phyloP scores from a whole-genome alignment of 2,797 vertebrate genomes.

The Tadarida brasiliensis region DNA sequence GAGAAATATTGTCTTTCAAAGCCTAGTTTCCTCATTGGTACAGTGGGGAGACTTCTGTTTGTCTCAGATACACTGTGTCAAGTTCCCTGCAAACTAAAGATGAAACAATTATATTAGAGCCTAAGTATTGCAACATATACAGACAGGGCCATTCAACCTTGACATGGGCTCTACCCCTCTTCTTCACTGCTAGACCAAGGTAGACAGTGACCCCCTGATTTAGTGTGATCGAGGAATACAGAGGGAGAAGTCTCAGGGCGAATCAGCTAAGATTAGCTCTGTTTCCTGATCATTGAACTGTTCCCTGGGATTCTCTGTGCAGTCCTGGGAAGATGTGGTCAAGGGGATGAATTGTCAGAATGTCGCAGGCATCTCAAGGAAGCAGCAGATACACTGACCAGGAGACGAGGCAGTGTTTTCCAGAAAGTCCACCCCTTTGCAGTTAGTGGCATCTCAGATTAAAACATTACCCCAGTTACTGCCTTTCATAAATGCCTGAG shows the following conservation, averaged over 20 bases:
- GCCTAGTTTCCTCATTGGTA: not conserved
- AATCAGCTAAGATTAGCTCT: not conserved
- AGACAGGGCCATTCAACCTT: not conserved
- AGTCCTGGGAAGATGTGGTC: not conserved
- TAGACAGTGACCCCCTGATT: not conserved
- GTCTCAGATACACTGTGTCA: not conserved
- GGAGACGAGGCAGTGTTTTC: not conserved
- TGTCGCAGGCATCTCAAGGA: not conserved
- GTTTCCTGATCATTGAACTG: not conserved
- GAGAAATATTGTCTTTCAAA: constrained; percentile 31
- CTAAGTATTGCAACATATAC: not conserved
- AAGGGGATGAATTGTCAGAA: not conserved
- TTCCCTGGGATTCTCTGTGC: not conserved
- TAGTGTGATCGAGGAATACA: not conserved
- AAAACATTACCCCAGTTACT: not conserved
- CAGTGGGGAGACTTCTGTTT: not conserved
- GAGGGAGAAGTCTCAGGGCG: not conserved
- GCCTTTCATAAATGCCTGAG: not conserved
- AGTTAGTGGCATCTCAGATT: not conserved
- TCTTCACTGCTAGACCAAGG: not conserved
- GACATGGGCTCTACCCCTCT: no score
- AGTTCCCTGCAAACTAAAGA: not conserved
- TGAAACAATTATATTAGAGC: not conserved
- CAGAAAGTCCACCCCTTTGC: not conserved
- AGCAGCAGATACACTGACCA: not conserved